phyloP scores from a whole-genome alignment of 1,140 invertebrate genomes.

The Epicauta chinensis region DNA sequence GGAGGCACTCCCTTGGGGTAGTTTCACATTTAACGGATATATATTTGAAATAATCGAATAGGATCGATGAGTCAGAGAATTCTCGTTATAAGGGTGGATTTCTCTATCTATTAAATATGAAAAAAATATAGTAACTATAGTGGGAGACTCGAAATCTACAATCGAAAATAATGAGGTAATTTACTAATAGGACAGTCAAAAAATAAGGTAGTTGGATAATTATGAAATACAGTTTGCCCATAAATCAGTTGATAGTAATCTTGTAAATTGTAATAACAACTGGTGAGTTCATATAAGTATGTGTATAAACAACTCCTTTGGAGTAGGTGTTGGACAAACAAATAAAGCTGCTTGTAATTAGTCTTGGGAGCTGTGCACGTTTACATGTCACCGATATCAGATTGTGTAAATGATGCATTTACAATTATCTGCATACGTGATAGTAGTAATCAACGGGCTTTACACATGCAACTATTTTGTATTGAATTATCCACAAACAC shows the following conservation, averaged over 20 bases:
- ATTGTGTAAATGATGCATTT: slow-evolving; percentile 28
- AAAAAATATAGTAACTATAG: no score
- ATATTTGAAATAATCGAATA: no score
- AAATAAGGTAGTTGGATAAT: slow-evolving; percentile 12
- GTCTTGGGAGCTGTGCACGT: slow-evolving; percentile 22
- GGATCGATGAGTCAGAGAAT: no score
- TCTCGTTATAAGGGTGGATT: no score
- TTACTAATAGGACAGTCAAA: slow-evolving; percentile 7
- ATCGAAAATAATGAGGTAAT: background rate
- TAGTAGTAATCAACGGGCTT: slow-evolving; percentile 18
- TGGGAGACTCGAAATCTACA: no score
- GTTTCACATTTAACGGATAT: no score
- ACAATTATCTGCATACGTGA: slow-evolving; percentile 30
- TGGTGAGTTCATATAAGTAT: slow-evolving; percentile 9
- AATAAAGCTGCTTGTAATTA: slow-evolving; percentile 21
- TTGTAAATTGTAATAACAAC: slow-evolving; percentile 15
- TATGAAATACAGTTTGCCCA: slow-evolving; percentile 12
- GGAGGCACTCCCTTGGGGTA: no score
- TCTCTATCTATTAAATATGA: no score
- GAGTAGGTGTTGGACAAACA: slow-evolving; percentile 16
- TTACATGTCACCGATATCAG: slow-evolving; percentile 28
- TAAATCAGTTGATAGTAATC: slow-evolving; percentile 13
- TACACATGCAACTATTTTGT: slow-evolving; percentile 16
- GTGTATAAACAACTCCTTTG: background rate
- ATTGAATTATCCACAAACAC: slow-evolving; percentile 3